Evolutionary conservation across 2,888 invertebrate species (phyloP), one percentile per base, ranked within the genome.

Genomic region (Crematogaster levior): DNA sequence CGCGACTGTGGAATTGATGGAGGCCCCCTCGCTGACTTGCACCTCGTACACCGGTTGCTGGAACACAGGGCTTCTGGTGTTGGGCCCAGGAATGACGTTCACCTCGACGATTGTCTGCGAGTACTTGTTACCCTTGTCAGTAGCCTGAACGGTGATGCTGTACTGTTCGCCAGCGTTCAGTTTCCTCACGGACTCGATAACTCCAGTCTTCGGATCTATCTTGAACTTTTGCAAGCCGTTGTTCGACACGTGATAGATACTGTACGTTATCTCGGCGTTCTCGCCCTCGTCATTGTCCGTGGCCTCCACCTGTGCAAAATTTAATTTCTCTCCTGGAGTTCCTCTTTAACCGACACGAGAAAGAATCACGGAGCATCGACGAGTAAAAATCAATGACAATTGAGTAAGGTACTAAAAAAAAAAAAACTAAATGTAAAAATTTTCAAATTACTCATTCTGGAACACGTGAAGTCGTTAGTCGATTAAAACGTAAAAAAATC

Each of bases 211-310:
- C 70, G 97, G 96, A 92, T 98, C 97, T 90, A 98, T 98, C 91
- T 96, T 96, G 94, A 98, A 98, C 94, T 98, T 98, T 91, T 97
- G 97, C 84, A 97, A 96, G 1, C 98, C 98, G 94, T 98, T 98
- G 94, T 98, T 98, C 84, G 98, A 98, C 10, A 98, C 97, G 95
- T 98, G 98, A 93, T 97, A 97, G 86, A 98, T 97, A 90, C 97
- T 97, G 95, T 98, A 98, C 53, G 96, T 96, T 84, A 98, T 96
- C 77, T 96, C 96, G 27, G 98, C 98, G 94, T 98, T 98, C 92
- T 97, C 96, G 83, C 97, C 98, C 93, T 97, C 97, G 94, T 98
- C 98, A 92, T 97, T 97, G 94, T 98, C 98, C 12, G 96, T 96
- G 0, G 98, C 98, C 91, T 97, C 96, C 84, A 97, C 96, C 97